Evolutionary conservation across 2,888 invertebrate genomes (phyloP).

Genomic region (Protophormia terraenovae): DNA sequence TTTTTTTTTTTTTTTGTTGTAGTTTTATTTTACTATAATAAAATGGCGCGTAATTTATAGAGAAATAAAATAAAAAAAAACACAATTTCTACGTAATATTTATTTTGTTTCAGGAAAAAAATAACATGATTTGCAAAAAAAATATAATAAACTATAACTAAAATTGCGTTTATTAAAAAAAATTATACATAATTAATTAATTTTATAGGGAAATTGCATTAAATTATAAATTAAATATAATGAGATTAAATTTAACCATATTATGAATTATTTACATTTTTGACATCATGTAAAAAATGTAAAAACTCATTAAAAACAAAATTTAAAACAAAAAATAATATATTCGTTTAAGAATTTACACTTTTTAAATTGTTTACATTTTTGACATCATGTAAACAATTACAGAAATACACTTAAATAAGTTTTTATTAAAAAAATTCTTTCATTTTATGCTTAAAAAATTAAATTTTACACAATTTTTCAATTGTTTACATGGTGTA

Average conservation of each 20-base stretch:
- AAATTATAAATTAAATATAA: no score
- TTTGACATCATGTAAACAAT: background rate
- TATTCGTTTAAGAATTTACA: no score
- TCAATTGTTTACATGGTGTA: no score
- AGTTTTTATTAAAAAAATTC: no score
- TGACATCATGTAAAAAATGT: background rate
- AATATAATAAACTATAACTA: background rate
- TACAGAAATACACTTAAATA: background rate
- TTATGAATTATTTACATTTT: background rate
- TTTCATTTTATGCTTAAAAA: no score
- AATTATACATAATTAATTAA: background rate
- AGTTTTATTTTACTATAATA: background rate
- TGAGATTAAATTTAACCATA: background rate
- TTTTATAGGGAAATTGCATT: background rate
- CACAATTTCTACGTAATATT: background rate
- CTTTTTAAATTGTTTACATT: background rate
- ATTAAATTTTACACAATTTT: no score
- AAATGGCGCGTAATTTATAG: constrained; percentile 13
- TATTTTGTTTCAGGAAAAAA: background rate
- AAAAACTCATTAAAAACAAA: no score
- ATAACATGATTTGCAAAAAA: constrained; percentile 8
- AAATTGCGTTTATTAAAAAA: background rate
- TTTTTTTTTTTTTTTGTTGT: background rate
- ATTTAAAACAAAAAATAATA: no score
- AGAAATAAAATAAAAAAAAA: background rate